Conservation (phyloP, 2,888 invertebrate genomes). For the Zygaena filipendulae region DNA sequence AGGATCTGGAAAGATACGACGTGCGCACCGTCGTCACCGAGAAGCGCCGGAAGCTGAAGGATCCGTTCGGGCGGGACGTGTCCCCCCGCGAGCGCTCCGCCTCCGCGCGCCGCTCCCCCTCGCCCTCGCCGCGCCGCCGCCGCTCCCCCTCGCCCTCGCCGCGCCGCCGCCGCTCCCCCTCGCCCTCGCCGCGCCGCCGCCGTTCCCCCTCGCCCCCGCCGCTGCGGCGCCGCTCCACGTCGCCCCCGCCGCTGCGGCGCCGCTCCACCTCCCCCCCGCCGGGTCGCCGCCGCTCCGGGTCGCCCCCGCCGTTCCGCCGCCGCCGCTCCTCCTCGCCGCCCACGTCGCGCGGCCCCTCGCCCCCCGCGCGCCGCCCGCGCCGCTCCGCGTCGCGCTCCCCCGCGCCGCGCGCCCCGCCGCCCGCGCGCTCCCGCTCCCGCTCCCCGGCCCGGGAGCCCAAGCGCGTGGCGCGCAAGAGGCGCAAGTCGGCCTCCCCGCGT, state of each 20-base stretch:
- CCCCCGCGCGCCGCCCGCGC: slow-evolving; percentile 18
- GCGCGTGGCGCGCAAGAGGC: slow-evolving; percentile 13
- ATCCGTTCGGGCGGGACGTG: slow-evolving; percentile 83
- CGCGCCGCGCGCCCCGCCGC: slow-evolving; percentile 10
- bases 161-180: slow-evolving; percentile 20
- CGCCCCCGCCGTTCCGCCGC: slow-evolving; percentile 13
- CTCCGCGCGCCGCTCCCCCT: slow-evolving; percentile 19
- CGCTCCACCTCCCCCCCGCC: slow-evolving; percentile 6
- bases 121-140: slow-evolving; percentile 18
- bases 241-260: slow-evolving; percentile 14
- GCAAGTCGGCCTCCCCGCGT: slow-evolving; percentile 16
- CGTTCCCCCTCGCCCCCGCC: slow-evolving; percentile 20
- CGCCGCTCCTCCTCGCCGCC: slow-evolving; percentile 17
- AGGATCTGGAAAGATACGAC: slow-evolving; percentile 85
- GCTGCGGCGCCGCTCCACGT: slow-evolving; percentile 14
- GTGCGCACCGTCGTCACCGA: slow-evolving; percentile 82
- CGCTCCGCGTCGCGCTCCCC: slow-evolving; percentile 19
- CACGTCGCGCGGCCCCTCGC: slow-evolving; percentile 24
- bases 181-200: slow-evolving; percentile 22
- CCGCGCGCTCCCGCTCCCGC: slow-evolving; percentile 17
- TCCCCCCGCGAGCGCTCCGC: slow-evolving; percentile 35
- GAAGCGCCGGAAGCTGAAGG: slow-evolving; percentile 73
- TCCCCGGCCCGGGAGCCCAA: slow-evolving; percentile 13
- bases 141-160: slow-evolving; percentile 19
- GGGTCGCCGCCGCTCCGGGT: slow-evolving; percentile 12